phyloP scores from a whole-genome alignment of 2,888 invertebrate genomes.

The Caenorhabditis virilis region DNA sequence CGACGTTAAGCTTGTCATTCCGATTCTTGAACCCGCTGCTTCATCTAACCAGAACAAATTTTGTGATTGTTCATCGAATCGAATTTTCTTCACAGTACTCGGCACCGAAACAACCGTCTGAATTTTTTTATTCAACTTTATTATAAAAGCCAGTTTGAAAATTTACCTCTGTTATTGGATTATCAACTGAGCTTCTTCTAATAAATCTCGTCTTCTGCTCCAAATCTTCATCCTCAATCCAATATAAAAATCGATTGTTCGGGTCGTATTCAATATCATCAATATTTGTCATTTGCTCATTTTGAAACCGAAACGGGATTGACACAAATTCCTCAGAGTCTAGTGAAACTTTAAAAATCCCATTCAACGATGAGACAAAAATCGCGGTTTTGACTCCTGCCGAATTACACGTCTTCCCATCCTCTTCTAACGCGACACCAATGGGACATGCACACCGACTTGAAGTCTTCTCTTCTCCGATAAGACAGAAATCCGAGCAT shows the following conservation, averaged over 20 bases:
- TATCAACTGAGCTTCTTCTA: neutral
- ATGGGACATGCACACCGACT: constrained; percentile 1
- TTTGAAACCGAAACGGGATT: neutral
- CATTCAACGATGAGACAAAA: constrained; percentile 3
- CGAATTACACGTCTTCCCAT: neutral
- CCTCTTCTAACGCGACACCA: neutral
- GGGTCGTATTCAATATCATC: constrained; percentile 5
- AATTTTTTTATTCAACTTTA: neutral
- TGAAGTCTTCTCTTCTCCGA: neutral
- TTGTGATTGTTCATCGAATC: neutral
- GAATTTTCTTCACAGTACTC: neutral
- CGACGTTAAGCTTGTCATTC: constrained; percentile 3
- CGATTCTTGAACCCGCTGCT: constrained; percentile 1
- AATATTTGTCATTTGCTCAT: neutral
- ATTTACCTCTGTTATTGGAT: neutral
- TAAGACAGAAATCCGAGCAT: constrained; percentile 3
- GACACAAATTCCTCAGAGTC: neutral
- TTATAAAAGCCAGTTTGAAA: too few relatives aligned
- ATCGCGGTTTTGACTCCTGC: neutral
- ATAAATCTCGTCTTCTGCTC: neutral
- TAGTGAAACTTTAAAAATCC: neutral
- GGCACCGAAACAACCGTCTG: neutral
- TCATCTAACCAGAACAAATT: constrained; percentile 4
- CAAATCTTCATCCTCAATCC: constrained; percentile 3
- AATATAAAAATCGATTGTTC: neutral